Conservation (phyloP, 2,888 invertebrate species). For the Lochmaea capreae region DNA sequence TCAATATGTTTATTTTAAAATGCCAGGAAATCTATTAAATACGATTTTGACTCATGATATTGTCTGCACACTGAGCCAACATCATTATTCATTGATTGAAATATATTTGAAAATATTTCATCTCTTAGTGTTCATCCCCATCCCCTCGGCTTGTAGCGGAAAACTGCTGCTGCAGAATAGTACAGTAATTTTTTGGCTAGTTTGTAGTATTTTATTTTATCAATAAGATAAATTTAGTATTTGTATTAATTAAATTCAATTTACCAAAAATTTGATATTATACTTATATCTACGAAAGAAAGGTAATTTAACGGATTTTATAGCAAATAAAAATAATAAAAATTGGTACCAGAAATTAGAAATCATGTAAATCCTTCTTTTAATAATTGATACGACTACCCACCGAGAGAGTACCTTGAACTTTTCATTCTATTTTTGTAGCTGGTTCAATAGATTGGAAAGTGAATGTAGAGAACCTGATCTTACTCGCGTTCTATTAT, state of each 20-base stretch:
- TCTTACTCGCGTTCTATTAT: slow-evolving; percentile 22
- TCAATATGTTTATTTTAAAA: too few species aligned
- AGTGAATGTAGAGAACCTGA: slow-evolving; percentile 43
- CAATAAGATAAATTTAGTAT: not conserved
- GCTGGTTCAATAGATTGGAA: slow-evolving; percentile 41
- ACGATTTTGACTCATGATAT: too few species aligned
- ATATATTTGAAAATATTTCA: too few species aligned
- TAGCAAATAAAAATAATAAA: slow-evolving; percentile 14
- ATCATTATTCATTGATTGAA: too few species aligned
- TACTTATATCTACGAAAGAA: not conserved
- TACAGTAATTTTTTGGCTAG: too few species aligned
- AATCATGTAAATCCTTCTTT: slow-evolving; percentile 36
- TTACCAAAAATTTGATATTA: not conserved
- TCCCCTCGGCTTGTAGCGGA: too few species aligned
- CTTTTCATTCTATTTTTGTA: slow-evolving; percentile 44
- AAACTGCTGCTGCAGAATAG: too few species aligned
- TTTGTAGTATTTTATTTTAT: too few species aligned
- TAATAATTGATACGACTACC: slow-evolving; percentile 28
- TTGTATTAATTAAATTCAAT: slow-evolving; percentile 7
- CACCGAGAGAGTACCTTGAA: slow-evolving; percentile 44
- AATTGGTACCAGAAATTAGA: slow-evolving; percentile 27
- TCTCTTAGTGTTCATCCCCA: too few species aligned
- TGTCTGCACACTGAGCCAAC: too few species aligned
- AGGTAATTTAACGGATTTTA: slow-evolving; percentile 7
- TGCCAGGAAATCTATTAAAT: too few species aligned